These are phyloP conservation scores for Druon quercuslanigerum DNA, from an alignment of 1,140 invertebrate species.

Conservation along the genomic window DNA sequence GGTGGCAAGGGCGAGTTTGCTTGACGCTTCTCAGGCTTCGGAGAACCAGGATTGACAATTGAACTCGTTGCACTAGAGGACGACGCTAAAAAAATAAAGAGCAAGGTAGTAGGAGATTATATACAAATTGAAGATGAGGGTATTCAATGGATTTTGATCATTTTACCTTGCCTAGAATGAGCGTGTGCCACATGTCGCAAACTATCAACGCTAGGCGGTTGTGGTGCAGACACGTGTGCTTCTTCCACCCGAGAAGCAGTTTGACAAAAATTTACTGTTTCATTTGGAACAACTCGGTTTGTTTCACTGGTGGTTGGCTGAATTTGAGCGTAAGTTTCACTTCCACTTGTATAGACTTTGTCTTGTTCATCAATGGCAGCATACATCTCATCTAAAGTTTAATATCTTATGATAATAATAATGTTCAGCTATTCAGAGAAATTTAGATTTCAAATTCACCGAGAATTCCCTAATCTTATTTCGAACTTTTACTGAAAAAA, in stretches of 20 bases:
- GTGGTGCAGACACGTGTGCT: slow-evolving; percentile 69
- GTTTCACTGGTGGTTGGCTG: slow-evolving; percentile 79
- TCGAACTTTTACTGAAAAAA: not conserved
- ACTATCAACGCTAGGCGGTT: slow-evolving; percentile 78
- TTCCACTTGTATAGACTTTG: slow-evolving; percentile 86
- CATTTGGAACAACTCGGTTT: slow-evolving; percentile 68
- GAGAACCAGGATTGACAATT: slow-evolving; percentile 84
- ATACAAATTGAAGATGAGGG: not conserved
- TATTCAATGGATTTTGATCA: not conserved
- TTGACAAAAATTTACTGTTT: slow-evolving; percentile 66
- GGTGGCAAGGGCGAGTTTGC: slow-evolving; percentile 89
- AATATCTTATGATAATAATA: no score
- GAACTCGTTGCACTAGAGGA: slow-evolving; percentile 86
- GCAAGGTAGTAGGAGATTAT: no score
- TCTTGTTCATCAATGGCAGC: slow-evolving; percentile 90
- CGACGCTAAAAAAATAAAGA: slow-evolving; percentile 76
- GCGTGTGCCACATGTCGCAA: slow-evolving; percentile 79
- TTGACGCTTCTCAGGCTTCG: slow-evolving; percentile 90
- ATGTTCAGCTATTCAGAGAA: no score
- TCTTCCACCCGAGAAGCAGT: slow-evolving; percentile 59
- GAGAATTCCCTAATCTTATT: no score
- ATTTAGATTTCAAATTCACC: no score
- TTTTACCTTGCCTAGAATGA: slow-evolving; percentile 83
- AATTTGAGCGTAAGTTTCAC: slow-evolving; percentile 92
- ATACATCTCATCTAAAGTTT: slow-evolving; percentile 87